Evolutionary conservation across 2,888 invertebrate genomes (phyloP), one percentile per base, ranked within the genome.

Genomic region (Agrochola litura): DNA sequence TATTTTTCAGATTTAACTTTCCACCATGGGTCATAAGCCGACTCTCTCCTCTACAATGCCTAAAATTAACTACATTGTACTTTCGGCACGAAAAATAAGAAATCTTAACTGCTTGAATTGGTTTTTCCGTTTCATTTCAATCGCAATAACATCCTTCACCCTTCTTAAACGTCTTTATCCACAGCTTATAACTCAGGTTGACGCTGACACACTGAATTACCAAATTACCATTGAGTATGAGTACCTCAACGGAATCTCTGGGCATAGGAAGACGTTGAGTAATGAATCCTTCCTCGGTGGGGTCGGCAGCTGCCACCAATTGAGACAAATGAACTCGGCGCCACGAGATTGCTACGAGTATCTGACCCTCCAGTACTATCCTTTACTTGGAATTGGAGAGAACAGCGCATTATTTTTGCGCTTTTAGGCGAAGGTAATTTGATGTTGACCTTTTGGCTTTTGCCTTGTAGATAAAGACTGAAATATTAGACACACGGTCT

Each of bases 281-380:
- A 78, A 84, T 85, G 78, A 84, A 82, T 85, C 82, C 82, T 84
- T 85, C 84, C 84, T 84, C 68, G 22, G 68, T 65, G 84, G 81
- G 84, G 84, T 76, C 83, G 84, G 87, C 94, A 94, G 94, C 93
- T 94, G 95, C 89, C 86, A 86, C 90, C 94, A 95, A 95, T 95
- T 95, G 95, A 94, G 89, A 92, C 92, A 93, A 95, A 95, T 94
- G 94, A 94, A 88, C 86, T 80, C 93, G 95, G 95, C 95, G 95
- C 95, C 95, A 90, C 88, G 71, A 85, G 87, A 88, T 86, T 70
- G 68, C 77, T 84, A n/a, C n/a, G n/a, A n/a, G n/a, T n/a, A 88
- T 77, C 83, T 74, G 82, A 77, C 88, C 85, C 88, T 85, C 79
- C 22, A 68, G 73, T 80, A 84, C 82, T 66, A 61, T 61, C 54